These are phyloP conservation scores for Myiotriccus ornatus DNA, from an alignment of 2,797 vertebrate species.

Conservation along the genomic window DNA sequence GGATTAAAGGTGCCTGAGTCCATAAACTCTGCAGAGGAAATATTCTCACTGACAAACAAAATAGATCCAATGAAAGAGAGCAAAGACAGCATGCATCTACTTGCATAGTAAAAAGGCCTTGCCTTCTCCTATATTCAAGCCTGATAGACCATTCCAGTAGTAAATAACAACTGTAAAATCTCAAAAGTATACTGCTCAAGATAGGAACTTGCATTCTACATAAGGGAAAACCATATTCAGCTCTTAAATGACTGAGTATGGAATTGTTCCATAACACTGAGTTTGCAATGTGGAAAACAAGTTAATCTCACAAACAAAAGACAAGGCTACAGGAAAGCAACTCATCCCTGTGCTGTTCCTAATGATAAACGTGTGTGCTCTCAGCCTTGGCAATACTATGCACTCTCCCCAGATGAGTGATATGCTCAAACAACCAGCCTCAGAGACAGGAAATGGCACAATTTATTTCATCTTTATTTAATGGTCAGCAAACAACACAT, in stretches of 20 bases:
- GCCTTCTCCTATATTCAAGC: background rate
- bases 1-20: background rate
- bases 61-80: background rate
- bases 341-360: constrained; percentile 37
- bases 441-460: constrained; percentile 19
- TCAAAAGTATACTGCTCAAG: background rate
- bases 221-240: background rate
- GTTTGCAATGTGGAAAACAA: constrained; percentile 8
- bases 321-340: background rate
- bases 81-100: background rate
- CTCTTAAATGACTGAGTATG: background rate
- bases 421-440: constrained; percentile 6
- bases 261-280: background rate
- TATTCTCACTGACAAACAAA: background rate
- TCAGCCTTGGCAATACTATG: background rate
- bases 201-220: background rate
- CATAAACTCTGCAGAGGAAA: background rate
- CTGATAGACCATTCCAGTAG: background rate
- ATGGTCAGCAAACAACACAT: constrained; percentile 29
- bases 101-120: background rate
- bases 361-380: constrained; percentile 24
- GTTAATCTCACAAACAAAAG: constrained; percentile 37
- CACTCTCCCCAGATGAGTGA: background rate
- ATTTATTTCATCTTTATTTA: constrained; percentile 62
- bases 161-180: background rate